Percentiles rank a stretch among this genome's conserved stretches.
Conservation (phyloP, 2,888 invertebrate species). For the Aleiodes testaceus region DNA sequence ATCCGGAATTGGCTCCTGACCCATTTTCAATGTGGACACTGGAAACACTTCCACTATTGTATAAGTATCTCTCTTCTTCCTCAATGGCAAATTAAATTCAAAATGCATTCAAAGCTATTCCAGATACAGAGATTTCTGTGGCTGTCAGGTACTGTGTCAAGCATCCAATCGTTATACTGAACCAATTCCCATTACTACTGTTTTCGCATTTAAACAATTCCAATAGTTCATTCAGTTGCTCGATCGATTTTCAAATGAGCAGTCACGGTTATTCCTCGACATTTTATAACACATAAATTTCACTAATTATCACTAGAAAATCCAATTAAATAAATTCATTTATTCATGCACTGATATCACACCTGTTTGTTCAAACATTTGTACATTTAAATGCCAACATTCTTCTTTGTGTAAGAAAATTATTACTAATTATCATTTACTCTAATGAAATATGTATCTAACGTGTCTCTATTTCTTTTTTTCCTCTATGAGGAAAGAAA, state of each 20-base stretch:
- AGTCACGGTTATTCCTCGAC: neutral
- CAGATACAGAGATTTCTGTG: slow-evolving; percentile 60
- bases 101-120: slow-evolving; percentile 69
- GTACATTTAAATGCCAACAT: slow-evolving; percentile 10
- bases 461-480: neutral
- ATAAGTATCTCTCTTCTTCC: slow-evolving; percentile 14
- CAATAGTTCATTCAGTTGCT: slow-evolving; percentile 30
- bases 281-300: neutral
- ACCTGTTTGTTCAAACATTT: neutral
- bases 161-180: slow-evolving; percentile 34
- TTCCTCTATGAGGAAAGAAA: neutral
- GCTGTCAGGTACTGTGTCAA: slow-evolving; percentile 31
- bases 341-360: neutral
- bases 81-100: slow-evolving; percentile 63
- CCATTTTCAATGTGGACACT: slow-evolving; percentile 61
- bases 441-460: slow-evolving; percentile 15
- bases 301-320: neutral
- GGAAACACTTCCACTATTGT: slow-evolving; percentile 33
- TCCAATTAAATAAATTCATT: neutral
- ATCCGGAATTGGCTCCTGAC: slow-evolving; percentile 65
- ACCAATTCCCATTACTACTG: slow-evolving; percentile 58
- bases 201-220: slow-evolving; percentile 53
- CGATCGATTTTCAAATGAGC: neutral
- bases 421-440: slow-evolving; percentile 38
- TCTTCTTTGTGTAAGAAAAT: slow-evolving; percentile 19